phyloP scores from a whole-genome alignment of 2,113 vertebrate genomes.

The Epinephelus fuscoguttatus region DNA sequence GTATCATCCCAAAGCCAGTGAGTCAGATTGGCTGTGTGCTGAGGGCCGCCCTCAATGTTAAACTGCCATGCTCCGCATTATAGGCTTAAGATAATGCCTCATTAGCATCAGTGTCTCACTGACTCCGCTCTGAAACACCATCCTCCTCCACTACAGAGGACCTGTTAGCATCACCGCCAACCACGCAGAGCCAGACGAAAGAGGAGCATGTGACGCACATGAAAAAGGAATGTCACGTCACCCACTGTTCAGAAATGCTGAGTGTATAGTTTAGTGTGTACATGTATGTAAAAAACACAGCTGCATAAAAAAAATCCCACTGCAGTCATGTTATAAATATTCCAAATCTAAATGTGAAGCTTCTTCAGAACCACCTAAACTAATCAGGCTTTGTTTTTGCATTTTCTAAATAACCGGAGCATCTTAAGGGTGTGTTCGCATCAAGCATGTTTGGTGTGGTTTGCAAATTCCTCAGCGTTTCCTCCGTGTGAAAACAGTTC shows the following conservation, averaged over 20 bases:
- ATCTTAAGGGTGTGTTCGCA: constrained; percentile 27
- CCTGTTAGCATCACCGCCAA: constrained; percentile 23
- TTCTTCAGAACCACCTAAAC: too few relatives aligned
- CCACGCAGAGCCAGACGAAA: neutral
- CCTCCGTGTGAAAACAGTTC: neutral
- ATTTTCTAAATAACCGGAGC: neutral
- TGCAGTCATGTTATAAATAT: neutral
- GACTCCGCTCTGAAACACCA: constrained; percentile 32
- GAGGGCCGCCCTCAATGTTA: constrained; percentile 50
- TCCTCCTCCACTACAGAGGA: constrained; percentile 18
- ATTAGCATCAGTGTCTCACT: constrained; percentile 62
- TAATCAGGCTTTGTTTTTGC: too few relatives aligned
- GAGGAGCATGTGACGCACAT: neutral
- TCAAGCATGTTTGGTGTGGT: constrained; percentile 6
- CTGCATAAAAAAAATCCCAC: neutral
- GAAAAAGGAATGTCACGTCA: neutral
- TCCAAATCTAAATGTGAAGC: neutral
- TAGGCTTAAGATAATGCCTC: constrained; percentile 66
- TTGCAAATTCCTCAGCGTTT: constrained; percentile 2
- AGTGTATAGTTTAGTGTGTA: neutral
- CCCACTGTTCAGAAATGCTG: neutral
- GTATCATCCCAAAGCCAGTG: constrained; percentile 50
- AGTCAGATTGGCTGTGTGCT: constrained; percentile 51
- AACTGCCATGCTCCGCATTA: constrained; percentile 68
- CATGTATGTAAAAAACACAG: neutral